phyloP scores from a whole-genome alignment of 2,113 vertebrate genomes.

The Coptodon bakossiorum region DNA sequence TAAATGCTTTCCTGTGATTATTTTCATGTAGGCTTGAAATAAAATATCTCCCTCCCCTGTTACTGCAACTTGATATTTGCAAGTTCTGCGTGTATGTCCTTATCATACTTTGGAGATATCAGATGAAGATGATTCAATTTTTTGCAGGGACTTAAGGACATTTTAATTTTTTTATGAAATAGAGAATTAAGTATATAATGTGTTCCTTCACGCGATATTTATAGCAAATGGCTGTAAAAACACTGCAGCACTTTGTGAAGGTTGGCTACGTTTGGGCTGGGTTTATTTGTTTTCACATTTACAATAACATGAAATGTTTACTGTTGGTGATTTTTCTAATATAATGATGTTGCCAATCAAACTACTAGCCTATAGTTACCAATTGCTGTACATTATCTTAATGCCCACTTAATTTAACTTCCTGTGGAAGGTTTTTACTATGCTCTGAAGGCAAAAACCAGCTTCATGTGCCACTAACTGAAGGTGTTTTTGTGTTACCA shows the following conservation, averaged over 20 bases:
- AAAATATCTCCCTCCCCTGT: not conserved
- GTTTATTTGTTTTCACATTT: not conserved
- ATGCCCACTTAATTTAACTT: too few relatives aligned
- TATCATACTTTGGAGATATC: not conserved
- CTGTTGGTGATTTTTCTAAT: not conserved
- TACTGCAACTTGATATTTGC: not conserved
- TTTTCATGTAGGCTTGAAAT: not conserved
- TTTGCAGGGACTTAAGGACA: not conserved
- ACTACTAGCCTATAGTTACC: too few relatives aligned
- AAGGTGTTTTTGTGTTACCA: too few relatives aligned
- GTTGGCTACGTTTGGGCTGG: not conserved
- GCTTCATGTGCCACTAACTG: too few relatives aligned
- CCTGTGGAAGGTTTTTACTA: too few relatives aligned
- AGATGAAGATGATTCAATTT: not conserved
- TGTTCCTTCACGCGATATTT: not conserved
- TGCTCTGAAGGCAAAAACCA: too few relatives aligned
- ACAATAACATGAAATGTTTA: not conserved
- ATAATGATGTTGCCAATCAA: too few relatives aligned
- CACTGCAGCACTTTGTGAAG: not conserved
- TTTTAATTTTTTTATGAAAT: not conserved
- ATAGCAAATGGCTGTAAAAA: not conserved
- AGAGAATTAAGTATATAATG: too few relatives aligned
- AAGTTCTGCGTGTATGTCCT: not conserved
- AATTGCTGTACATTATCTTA: too few relatives aligned
- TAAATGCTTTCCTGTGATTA: not conserved